Base-by-base conservation (phyloP, 2,888 invertebrate genomes). In the Dryomyza anilis region DNA sequence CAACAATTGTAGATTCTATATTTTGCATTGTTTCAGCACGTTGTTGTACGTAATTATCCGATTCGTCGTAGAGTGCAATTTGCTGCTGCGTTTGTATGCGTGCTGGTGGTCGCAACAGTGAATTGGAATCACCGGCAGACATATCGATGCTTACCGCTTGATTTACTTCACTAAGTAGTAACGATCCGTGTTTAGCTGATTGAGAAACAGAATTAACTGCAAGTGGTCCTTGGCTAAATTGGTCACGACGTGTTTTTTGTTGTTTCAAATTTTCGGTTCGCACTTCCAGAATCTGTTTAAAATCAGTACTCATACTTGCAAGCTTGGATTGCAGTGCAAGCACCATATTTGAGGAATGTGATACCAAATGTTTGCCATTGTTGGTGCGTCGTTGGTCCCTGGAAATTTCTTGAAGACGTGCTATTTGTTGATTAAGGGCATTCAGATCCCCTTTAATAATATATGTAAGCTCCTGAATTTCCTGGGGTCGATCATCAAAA, bases 11-110 rank as follows among this genome's bases (percentile, higher is more conserved):
- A 58, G 95, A 94, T 84, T 99, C 99, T 78, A 99, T 99, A 81
- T 94, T 97, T 83, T 98, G 96, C 98, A 99, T 98, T 1, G 98
- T 96, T 82, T 97, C 96, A 43, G 96, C 96, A 75, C 99, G 88
- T 76, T 92, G 92, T 77, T 94, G 93, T 45, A 97, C 88, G 85
- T 98, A 98, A 55, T 91, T 87, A 78, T 97, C 96, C 57, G 92
- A 90, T 82, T 94, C 92, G 84, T 95, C 94, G 76, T 94, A 91
- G 75, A 93, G 85, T 52, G 92, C 86, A 72, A 91, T 85, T 73
- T 93, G 89, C 75, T 91, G 89, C 74, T 80, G 78, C 27, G 78
- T 77, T 65, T 78, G 83, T 67, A 77, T 80, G 76, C 70, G 84
- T 72, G 72, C 81, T 72, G 69, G 82, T 77, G 70, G 80, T 71